phyloP scores from a whole-genome alignment of 1,140 invertebrate species.

The Lithobius niger region DNA sequence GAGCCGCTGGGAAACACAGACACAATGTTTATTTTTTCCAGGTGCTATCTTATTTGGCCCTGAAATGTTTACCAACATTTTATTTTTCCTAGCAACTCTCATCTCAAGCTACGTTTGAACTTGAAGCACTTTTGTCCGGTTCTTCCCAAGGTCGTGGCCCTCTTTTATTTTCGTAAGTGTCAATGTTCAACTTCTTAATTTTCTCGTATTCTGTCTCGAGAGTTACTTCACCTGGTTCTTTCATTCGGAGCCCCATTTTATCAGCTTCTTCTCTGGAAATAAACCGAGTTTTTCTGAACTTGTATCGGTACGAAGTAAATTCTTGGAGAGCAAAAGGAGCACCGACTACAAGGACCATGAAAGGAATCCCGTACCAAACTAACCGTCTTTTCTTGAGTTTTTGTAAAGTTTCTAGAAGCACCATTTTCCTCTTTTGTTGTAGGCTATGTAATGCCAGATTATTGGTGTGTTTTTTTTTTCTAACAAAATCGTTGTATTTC shows the following conservation, averaged over 20 bases:
- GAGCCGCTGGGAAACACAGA: too few species aligned
- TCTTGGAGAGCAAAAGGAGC: constrained; percentile 25
- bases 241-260: constrained; percentile 48
- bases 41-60: too few species aligned
- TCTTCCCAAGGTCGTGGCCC: constrained; percentile 68
- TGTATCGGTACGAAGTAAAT: constrained; percentile 41
- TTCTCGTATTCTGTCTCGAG: constrained; percentile 59
- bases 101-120: too few species aligned
- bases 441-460: too few species aligned
- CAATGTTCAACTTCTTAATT: constrained; percentile 51
- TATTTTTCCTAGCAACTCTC: too few species aligned
- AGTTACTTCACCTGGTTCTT: constrained; percentile 47
- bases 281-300: constrained; percentile 44
- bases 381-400: constrained; percentile 3
- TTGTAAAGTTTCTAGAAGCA: too few species aligned
- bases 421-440: too few species aligned
- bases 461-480: too few species aligned
- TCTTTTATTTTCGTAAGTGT: constrained; percentile 64
- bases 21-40: too few species aligned
- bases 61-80: too few species aligned
- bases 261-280: constrained; percentile 43
- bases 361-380: constrained; percentile 16
- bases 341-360: constrained; percentile 25
- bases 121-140: too few species aligned
- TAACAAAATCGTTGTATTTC: too few species aligned